Base-by-base conservation (phyloP, 2,113 vertebrate genomes). In the Cyprinodon tularosa region DNA sequence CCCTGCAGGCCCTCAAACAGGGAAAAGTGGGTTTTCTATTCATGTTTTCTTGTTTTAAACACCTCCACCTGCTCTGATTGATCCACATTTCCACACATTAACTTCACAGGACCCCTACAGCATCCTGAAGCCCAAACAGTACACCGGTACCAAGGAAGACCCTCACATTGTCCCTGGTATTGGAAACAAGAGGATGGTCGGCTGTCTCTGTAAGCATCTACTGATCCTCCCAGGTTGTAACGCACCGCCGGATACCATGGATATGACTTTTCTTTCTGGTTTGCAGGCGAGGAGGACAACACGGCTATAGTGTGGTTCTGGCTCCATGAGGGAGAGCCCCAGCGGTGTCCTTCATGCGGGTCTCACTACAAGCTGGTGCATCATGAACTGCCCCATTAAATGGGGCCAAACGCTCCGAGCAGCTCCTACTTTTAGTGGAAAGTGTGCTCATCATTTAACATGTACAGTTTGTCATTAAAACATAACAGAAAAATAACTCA, bases 341-440 rank as follows among this genome's bases (percentile, higher is more conserved):
- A 95, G 53, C 93, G 93, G 36, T 95, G 93, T 22, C 93, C 92
- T 3, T 92, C 91, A 62, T 93, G 85, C 71, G 91, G 90, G 2
- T 83, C 93, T 50, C 86, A 92, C 76, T 93, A 91, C 67, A 74
- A 93, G 72, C 50, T 93, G 71, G 79, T 90, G 40, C 90, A 87
- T 37, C 86, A 94, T 1, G 92, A 95, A 12, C 70, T 95, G 38
- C 94, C 94, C 14, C 80, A 93, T 38, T 95, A 69, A 48, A 57
- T n/a, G 40, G 12, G 44, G 42, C 62, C 38, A 17, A 62, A 66
- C 53, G 12, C 42, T 57, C 70, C 53, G 36, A 17, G 57, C 62
- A 68, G 74, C 37, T 50, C 71, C 72, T 78, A 17, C 66, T 29
- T 77, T 61, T 4, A 73, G 37, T 77, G 44, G 39, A 71, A 40